Evolutionary conservation across 2,797 vertebrate species (phyloP), one percentile per base, ranked within the genome.

Genomic region (Anableps anableps): DNA sequence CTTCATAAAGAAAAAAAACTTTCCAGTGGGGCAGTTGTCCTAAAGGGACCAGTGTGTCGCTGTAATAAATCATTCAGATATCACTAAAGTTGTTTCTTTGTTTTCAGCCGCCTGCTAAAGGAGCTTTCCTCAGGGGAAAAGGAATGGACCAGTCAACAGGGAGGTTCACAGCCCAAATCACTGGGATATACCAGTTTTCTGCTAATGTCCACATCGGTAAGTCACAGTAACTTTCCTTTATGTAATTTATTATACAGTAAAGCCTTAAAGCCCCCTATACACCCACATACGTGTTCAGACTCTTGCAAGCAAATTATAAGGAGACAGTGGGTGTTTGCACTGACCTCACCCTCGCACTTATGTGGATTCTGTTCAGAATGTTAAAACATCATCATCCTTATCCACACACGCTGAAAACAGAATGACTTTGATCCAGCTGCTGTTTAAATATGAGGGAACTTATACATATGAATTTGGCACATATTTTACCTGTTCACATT

Each of bases 141-240:
- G 98, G 98, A 13, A 96, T 99, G 93, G 96, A 97, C 87, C 93
- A 98, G 91, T 94, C 96, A 1, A 98, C 97, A 0, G 98, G 98
- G 3, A 96, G 98, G 26, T 99, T 98, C 94, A 99, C 97, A 0
- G 98, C 98, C 31, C 97, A 97, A 0, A 85, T 97, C 85, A 96
- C 96, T 0, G 98, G 97, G 85, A 98, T 99, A 94, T 99, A 99
- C 95, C 98, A 99, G 93, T 98, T 99, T 87, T 99, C 97, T 45
- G 97, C 97, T 86, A 98, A 97, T 13, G 89, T 99, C 83, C 97
- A 99, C 72, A 89, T 99, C 10, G 98, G 98, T 99, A 95, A 97
- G 79, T 85, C 50, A 70, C 58, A 74, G 3, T 62, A 68, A 79
- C 19, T 74, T 60, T 80, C 31, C 77, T 74, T 41, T 72, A 45